phyloP scores from a whole-genome alignment of 1,140 invertebrate species.

The Cyclargus thomasi region DNA sequence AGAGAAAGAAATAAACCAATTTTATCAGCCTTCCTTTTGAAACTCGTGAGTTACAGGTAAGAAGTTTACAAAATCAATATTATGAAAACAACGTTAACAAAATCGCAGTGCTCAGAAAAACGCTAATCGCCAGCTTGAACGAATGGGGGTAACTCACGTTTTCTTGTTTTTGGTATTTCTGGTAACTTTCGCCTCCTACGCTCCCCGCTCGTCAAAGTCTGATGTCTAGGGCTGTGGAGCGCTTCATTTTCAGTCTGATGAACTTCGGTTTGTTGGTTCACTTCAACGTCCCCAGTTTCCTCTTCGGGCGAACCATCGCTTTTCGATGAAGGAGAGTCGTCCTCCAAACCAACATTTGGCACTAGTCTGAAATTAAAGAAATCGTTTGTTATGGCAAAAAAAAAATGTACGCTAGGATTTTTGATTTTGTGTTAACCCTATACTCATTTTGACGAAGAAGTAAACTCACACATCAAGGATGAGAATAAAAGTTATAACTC shows the following conservation, averaged over 20 bases:
- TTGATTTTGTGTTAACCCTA: too few relatives aligned
- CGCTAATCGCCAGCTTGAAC: slow-evolving; percentile 17
- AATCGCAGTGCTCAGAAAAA: background rate
- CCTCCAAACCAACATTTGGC: slow-evolving; percentile 85
- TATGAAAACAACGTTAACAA: background rate
- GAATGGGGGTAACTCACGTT: slow-evolving; percentile 78
- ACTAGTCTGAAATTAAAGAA: slow-evolving; percentile 77
- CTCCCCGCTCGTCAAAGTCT: slow-evolving; percentile 73
- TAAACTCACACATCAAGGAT: too few relatives aligned
- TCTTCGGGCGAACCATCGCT: slow-evolving; percentile 77
- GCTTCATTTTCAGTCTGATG: slow-evolving; percentile 42
- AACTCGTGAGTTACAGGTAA: background rate
- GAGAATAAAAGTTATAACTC: too few relatives aligned
- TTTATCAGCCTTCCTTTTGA: too few relatives aligned
- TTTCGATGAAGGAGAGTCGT: slow-evolving; percentile 85
- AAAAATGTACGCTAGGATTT: too few relatives aligned
- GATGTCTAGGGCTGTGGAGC: slow-evolving; percentile 59
- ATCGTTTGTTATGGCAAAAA: too few relatives aligned
- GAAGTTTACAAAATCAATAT: background rate
- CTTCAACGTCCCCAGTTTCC: slow-evolving; percentile 45
- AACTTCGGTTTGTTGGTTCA: slow-evolving; percentile 17
- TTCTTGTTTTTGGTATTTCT: slow-evolving; percentile 91
- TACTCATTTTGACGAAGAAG: too few relatives aligned
- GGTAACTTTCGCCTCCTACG: slow-evolving; percentile 86
- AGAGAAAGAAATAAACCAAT: too few relatives aligned